A percentile compares a stretch with the other conserved stretches of the same genome.
Evolutionary conservation across 2,888 invertebrate species (phyloP).

Genomic region (Linhomoeus sp.): DNA sequence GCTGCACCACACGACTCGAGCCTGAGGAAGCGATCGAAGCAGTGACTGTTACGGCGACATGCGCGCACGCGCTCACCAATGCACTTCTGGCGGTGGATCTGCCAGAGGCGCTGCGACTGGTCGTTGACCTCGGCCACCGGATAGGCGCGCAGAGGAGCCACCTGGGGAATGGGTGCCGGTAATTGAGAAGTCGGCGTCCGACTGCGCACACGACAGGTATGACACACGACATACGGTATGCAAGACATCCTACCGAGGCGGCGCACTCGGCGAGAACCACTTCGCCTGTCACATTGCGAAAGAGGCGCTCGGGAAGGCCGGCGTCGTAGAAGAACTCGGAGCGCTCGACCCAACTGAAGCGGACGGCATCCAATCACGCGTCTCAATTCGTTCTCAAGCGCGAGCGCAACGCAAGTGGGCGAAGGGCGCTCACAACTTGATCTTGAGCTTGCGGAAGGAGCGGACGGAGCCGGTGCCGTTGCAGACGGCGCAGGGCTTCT

Average conservation of each 20-base stretch:
- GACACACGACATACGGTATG: no score
- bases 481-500: constrained; percentile 20
- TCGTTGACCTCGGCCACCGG: constrained; percentile 21
- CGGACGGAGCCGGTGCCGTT: constrained; percentile 20
- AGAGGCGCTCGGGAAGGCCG: constrained; percentile 19
- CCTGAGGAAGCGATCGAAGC: no score
- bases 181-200: no score
- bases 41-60: no score
- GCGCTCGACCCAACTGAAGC: constrained; percentile 15
- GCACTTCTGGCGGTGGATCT: constrained; percentile 20
- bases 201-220: no score
- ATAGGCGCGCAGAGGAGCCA: constrained; percentile 19
- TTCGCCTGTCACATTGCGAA: constrained; percentile 11
- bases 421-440: constrained; percentile 18
- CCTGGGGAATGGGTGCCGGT: constrained; percentile 10
- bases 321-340: constrained; percentile 17
- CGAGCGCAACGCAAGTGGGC: neutral
- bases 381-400: neutral
- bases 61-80: no score
- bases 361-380: neutral
- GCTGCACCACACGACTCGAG: constrained; percentile 12
- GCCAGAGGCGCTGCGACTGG: constrained; percentile 18
- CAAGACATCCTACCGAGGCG: no score
- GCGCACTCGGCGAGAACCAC: constrained; percentile 2
- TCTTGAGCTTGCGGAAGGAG: constrained; percentile 20